A percentile compares a stretch with the other conserved stretches of the same genome.
Evolutionary conservation across 2,113 vertebrate genomes (phyloP).

Genomic region (Piaya cayana): DNA sequence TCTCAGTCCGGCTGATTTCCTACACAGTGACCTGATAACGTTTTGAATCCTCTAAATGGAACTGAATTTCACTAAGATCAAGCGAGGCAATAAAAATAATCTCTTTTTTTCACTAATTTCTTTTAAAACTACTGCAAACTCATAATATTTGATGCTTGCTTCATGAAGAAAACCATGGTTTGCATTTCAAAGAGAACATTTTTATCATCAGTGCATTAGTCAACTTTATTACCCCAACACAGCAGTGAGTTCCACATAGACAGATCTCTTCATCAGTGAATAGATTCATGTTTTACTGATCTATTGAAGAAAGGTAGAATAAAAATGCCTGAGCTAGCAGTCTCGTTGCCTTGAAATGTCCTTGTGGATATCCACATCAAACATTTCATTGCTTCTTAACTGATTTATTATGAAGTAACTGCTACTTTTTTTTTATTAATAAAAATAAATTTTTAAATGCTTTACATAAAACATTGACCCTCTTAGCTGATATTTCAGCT

Average conservation of each 20-base stretch:
- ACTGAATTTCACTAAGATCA: neutral
- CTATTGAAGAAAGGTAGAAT: neutral
- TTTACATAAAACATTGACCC: neutral
- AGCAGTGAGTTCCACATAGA: rapidly evolving
- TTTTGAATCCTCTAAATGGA: neutral
- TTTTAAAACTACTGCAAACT: neutral
- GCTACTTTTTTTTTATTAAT: neutral
- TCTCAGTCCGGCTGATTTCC: neutral
- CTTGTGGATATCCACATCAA: neutral
- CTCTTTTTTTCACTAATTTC: neutral
- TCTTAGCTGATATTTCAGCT: neutral
- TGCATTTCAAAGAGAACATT: neutral
- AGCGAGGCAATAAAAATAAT: neutral
- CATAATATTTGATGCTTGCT: neutral
- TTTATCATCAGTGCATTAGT: neutral
- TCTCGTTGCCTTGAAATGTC: neutral
- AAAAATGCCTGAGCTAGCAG: neutral
- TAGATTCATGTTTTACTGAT: neutral
- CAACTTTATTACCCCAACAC: neutral
- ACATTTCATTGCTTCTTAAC: neutral
- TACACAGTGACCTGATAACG: neutral
- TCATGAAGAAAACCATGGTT: neutral
- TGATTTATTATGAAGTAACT: neutral
- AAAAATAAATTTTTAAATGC: neutral
- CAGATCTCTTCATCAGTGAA: neutral